These are phyloP conservation scores for Pollenia amentaria DNA, from an alignment of 2,888 invertebrate genomes.

Conservation along the genomic window DNA sequence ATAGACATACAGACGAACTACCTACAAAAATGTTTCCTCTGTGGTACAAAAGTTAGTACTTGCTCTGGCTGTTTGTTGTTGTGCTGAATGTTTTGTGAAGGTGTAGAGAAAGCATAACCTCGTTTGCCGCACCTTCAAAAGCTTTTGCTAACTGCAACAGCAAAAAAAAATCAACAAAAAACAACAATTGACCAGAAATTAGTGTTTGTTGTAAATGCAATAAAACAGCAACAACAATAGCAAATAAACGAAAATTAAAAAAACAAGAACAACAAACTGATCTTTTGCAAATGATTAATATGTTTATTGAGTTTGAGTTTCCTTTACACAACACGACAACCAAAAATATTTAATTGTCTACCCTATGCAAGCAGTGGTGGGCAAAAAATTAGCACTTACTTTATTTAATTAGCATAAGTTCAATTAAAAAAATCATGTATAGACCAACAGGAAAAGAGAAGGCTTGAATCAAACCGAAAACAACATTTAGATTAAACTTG, in stretches of 20 bases:
- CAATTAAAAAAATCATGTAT: too few relatives aligned
- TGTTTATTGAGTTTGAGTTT: constrained; percentile 73
- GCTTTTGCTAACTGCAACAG: constrained; percentile 35
- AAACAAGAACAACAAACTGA: constrained; percentile 59
- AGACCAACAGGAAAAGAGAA: too few relatives aligned
- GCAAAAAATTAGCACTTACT: constrained; percentile 1
- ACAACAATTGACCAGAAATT: constrained; percentile 60
- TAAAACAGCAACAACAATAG: constrained; percentile 42
- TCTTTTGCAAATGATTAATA: constrained; percentile 74
- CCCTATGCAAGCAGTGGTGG: constrained; percentile 29
- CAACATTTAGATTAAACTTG: too few relatives aligned
- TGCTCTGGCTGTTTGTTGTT: background rate
- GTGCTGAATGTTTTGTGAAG: constrained; percentile 57
- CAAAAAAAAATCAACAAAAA: background rate
- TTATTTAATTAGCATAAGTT: too few relatives aligned
- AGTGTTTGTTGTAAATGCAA: constrained; percentile 54
- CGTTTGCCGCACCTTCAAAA: constrained; percentile 71
- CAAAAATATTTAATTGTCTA: constrained; percentile 41
- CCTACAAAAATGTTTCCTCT: constrained; percentile 39
- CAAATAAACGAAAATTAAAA: constrained; percentile 10
- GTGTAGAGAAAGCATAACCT: constrained; percentile 73
- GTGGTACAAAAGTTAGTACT: constrained; percentile 9
- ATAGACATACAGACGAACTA: background rate
- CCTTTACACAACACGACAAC: constrained; percentile 40
- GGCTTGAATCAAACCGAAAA: too few relatives aligned